Evolutionary conservation across 2,797 vertebrate genomes (phyloP).

Genomic region (Trichosurus vulpecula): DNA sequence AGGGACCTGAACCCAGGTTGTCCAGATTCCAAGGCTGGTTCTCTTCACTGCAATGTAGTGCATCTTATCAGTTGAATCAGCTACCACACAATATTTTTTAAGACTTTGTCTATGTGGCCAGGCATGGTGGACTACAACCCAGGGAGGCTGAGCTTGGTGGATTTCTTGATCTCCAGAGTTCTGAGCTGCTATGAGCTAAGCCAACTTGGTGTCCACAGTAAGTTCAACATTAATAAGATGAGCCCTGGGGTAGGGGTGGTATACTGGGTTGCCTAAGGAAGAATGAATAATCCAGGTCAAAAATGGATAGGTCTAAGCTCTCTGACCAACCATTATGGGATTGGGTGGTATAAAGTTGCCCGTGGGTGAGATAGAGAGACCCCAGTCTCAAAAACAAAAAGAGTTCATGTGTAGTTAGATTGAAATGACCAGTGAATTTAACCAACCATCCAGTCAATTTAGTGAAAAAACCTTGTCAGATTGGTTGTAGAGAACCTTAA

Average conservation of each 20-base stretch:
- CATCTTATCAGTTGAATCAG: neutral
- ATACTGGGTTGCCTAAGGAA: neutral
- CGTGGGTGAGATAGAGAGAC: neutral
- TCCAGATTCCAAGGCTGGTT: neutral
- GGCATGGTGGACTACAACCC: neutral
- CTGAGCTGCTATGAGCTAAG: neutral
- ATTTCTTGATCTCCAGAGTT: neutral
- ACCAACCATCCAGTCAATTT: constrained; percentile 16
- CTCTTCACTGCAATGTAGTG: neutral
- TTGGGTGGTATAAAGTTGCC: neutral
- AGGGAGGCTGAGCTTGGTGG: neutral
- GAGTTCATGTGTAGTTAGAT: neutral
- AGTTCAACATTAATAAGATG: neutral
- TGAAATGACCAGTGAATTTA: constrained; percentile 21
- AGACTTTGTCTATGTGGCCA: neutral
- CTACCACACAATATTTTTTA: neutral
- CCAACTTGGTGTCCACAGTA: neutral
- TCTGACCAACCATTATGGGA: neutral
- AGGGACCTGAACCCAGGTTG: neutral
- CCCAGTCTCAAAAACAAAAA: neutral
- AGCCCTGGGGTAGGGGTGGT: neutral
- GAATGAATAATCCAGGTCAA: neutral
- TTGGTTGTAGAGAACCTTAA: constrained; percentile 72
- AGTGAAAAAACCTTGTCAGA: constrained; percentile 63
- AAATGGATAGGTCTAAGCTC: neutral